These are phyloP conservation scores for Cephus rjabovi DNA, from an alignment of 2,888 invertebrate species.

Conservation along the genomic window DNA sequence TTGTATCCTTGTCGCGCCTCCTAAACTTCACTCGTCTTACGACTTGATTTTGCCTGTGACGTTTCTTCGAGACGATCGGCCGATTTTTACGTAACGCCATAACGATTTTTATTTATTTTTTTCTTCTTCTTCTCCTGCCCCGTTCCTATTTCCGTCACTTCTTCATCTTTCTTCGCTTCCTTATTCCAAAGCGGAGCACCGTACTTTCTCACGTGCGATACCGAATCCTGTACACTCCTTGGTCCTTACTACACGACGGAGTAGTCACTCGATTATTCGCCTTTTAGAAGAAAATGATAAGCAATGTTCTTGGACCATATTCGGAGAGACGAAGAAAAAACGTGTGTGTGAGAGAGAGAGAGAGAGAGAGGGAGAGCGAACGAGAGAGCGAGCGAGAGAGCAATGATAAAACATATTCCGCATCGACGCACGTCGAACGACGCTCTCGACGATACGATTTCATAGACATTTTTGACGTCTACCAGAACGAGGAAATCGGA, in stretches of 20 bases:
- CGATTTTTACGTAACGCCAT: not conserved
- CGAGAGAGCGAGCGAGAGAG: constrained; percentile 1
- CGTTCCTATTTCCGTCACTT: too few species aligned
- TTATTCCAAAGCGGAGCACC: too few species aligned
- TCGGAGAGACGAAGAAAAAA: not conserved
- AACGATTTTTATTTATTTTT: not conserved
- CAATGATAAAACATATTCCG: not conserved
- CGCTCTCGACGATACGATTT: constrained; percentile 9
- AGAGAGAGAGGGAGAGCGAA: not conserved
- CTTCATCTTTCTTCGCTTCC: too few species aligned
- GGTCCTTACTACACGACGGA: constrained; percentile 7
- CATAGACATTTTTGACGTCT: not conserved
- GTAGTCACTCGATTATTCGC: not conserved
- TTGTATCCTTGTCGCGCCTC: not conserved
- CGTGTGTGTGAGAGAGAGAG: not conserved
- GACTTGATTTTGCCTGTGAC: not conserved
- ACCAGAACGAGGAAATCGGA: not conserved
- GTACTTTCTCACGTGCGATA: too few species aligned
- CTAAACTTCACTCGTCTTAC: not conserved
- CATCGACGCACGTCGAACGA: not conserved
- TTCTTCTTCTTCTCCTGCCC: too few species aligned
- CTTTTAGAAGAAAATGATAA: constrained; percentile 32
- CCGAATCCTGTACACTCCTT: too few species aligned
- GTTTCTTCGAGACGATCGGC: not conserved
- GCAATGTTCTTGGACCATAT: constrained; percentile 37